phyloP scores from a whole-genome alignment of 2,888 invertebrate genomes.

The Apotomis capreana region DNA sequence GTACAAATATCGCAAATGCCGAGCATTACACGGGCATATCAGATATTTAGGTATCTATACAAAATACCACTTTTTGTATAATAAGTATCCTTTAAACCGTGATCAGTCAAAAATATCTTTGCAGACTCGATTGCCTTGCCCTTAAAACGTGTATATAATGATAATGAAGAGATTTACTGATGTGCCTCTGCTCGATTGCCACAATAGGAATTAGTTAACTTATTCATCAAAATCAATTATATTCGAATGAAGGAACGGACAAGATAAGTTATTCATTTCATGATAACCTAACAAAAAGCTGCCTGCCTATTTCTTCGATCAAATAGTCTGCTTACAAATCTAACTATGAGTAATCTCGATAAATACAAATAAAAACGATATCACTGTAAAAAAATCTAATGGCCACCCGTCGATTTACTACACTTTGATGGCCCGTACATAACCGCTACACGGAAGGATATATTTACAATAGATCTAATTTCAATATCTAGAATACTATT shows the following conservation, averaged over 20 bases:
- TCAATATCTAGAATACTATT: slow-evolving; percentile 30
- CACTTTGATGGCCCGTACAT: slow-evolving; percentile 21
- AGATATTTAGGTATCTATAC: too few relatives aligned
- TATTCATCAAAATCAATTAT: too few relatives aligned
- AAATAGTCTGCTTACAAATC: slow-evolving; percentile 23
- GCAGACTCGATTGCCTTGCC: too few relatives aligned
- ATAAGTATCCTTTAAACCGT: too few relatives aligned
- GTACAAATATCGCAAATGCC: too few relatives aligned
- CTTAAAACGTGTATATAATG: too few relatives aligned
- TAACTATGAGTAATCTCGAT: slow-evolving; percentile 22
- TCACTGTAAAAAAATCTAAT: slow-evolving; percentile 37
- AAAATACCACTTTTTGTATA: too few relatives aligned
- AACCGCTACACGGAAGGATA: slow-evolving; percentile 23
- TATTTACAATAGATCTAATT: slow-evolving; percentile 38
- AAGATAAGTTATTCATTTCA: not conserved
- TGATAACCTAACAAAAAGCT: slow-evolving; percentile 13
- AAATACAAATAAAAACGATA: slow-evolving; percentile 33
- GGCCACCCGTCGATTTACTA: slow-evolving; percentile 14
- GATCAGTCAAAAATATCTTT: too few relatives aligned
- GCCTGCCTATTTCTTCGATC: slow-evolving; percentile 23
- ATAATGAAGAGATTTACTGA: too few relatives aligned
- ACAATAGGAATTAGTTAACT: too few relatives aligned
- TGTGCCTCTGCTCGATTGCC: too few relatives aligned
- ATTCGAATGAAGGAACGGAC: not conserved
- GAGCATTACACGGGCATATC: too few relatives aligned